Evolutionary conservation across 2,888 invertebrate species (phyloP), one percentile per base, ranked within the genome.

Genomic region (Drosophila merina): DNA sequence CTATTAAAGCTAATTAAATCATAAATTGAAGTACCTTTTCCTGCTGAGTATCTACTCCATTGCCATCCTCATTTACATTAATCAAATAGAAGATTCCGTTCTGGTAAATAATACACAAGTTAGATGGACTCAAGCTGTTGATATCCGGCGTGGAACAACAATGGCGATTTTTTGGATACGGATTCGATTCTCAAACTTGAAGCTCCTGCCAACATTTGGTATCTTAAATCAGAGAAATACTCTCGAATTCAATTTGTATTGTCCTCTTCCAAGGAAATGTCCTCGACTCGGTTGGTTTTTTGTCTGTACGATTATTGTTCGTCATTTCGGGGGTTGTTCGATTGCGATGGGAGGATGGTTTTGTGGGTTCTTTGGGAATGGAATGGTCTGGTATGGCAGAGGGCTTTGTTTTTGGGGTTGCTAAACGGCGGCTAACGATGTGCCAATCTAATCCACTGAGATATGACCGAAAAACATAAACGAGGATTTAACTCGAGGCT

Each of bases 391-490:
- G 31, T 8, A 4, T 10, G 7, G 9, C 45, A 7, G 47, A 40
- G 50, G 31, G 67, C 44, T 36, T 33, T 50, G 60, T 72, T 72
- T 72, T 62, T 49, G 56, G 70, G 60, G 60, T 69, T 70, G 70
- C 51, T 62, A 81, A 81, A 76, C 72, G 84, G 60, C 52, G 77
- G 76, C 74, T 74, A 83, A 80, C 80, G 80, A 80, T 62, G 80
- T 80, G 80, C 58, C 72, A 80, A 68, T 68, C 68, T 68, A 79
- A 80, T 72, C 77, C 66, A 63, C 48, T 56, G 47, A 67, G 67
- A 57, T 57, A 49, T 67, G 48, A 57, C 51, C 51, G 20, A 20
- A 30, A 44, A 50, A 12, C 44, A 25, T 31, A 25, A 25, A 26
- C 58, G 40, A 25, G 64, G 14, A 25, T 26, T 47, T 57, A 26